Base-by-base conservation (phyloP, 2,888 invertebrate species). In the Ethmia dodecea region DNA sequence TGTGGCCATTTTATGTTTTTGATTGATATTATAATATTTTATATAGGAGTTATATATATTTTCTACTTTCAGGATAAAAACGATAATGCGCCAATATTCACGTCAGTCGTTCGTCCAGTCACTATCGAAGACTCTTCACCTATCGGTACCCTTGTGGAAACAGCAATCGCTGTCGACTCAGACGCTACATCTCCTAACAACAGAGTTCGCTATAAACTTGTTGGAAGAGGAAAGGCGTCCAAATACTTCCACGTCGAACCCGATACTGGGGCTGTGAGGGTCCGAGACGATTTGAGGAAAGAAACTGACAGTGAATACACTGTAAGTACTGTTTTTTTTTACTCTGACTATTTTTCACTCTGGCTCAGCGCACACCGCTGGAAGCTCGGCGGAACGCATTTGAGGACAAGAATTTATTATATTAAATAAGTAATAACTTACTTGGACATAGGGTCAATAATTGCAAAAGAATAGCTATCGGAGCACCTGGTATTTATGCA, bases 181-280 rank as follows among this genome's bases (percentile, higher is more conserved):
- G 96, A 97, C 77, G 94, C 94, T 5, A 93, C 95, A 0, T 84
- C 94, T 0, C 95, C 96, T 0, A 94, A 94, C 52, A 96, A 96
- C 75, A 91, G 93, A 60, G 84, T 90, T 1, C 81, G 90, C 0
- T 96, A 96, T 62, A 94, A 95, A 64, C 87, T 96, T 33, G 93
- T 92, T 4, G 95, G 95, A 0, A 84, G 94, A 12, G 94, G 93
- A 13, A 94, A 94, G 61, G 92, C 95, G 0, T 87, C 89, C 0
- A 93, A 94, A 54, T 96, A 94, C 70, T 97, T 97, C 86, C 92
- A 93, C 49, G 93, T 97, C 5, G 95, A 96, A 67, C 90, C 94
- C 0, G 94, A 95, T 40, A 92, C 92, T 0, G 97, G 96, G 0
- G 90, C 91, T 0, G 79, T 97, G 11, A 88, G 92, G 34, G 92